Conservation (phyloP, 2,888 invertebrate species). For the Eurytoma adleriae region DNA sequence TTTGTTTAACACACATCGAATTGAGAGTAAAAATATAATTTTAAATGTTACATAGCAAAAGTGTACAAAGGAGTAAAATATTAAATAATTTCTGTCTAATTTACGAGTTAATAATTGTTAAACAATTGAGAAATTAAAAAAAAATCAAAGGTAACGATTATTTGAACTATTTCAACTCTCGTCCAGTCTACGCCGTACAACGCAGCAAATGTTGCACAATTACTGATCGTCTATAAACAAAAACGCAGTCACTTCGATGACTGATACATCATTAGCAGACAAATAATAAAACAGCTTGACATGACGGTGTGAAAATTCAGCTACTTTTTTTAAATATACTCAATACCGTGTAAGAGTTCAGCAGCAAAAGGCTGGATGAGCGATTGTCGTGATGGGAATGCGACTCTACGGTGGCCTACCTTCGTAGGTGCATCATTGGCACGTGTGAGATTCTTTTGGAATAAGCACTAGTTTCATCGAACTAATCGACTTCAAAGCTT, state of each 20-base stretch:
- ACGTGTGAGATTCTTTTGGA: conserved; percentile 31
- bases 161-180: conserved; percentile 1
- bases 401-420: conserved; percentile 17
- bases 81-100: too few relatives aligned
- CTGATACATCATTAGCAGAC: too few relatives aligned
- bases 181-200: not conserved
- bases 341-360: conserved; percentile 11
- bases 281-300: too few relatives aligned
- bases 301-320: too few relatives aligned
- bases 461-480: conserved; percentile 12
- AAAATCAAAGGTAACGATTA: not conserved
- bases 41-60: too few relatives aligned
- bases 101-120: not conserved
- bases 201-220: not conserved
- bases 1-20: too few relatives aligned
- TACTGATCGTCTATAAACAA: too few relatives aligned
- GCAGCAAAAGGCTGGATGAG: conserved; percentile 62
- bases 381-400: conserved; percentile 57
- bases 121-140: not conserved
- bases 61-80: too few relatives aligned
- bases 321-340: too few relatives aligned
- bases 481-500: too few relatives aligned
- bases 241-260: too few relatives aligned
- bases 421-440: conserved; percentile 42
- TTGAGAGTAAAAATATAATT: too few relatives aligned